Conservation (phyloP, 2,888 invertebrate species). For the Plagiodera versicolora region DNA sequence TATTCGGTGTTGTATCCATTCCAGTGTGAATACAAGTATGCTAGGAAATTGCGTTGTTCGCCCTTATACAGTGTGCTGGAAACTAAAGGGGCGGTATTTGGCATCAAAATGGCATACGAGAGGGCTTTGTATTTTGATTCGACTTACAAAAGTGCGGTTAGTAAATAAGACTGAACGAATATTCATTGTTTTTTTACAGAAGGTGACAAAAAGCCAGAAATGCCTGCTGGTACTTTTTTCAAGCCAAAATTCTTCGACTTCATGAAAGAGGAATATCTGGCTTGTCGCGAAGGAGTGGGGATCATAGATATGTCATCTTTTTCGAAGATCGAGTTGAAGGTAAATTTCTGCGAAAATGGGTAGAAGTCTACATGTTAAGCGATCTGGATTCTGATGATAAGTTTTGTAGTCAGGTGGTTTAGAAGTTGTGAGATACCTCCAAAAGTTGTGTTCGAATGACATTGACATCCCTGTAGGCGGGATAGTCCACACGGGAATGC, state of each 20-base stretch:
- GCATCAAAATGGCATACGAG: slow-evolving; percentile 72
- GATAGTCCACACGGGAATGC: slow-evolving; percentile 72
- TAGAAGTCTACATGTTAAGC: no score
- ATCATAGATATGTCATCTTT: slow-evolving; percentile 80
- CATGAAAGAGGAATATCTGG: slow-evolving; percentile 70
- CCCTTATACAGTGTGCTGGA: slow-evolving; percentile 69
- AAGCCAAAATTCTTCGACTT: slow-evolving; percentile 71
- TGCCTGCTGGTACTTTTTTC: slow-evolving; percentile 66
- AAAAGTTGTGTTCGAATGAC: slow-evolving; percentile 68
- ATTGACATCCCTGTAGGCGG: slow-evolving; percentile 65
- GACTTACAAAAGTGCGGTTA: slow-evolving; percentile 56
- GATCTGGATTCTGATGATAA: neutral
- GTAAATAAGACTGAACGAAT: neutral
- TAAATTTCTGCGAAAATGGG: no score
- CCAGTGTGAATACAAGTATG: slow-evolving; percentile 64
- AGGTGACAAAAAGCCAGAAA: slow-evolving; percentile 56
- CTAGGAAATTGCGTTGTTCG: slow-evolving; percentile 65
- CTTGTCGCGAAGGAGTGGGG: slow-evolving; percentile 75
- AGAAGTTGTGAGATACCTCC: slow-evolving; percentile 65
- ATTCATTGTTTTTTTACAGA: slow-evolving; percentile 42
- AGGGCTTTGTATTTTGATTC: slow-evolving; percentile 69
- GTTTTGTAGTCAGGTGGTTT: slow-evolving; percentile 58
- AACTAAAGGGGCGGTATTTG: slow-evolving; percentile 67
- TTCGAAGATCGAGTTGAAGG: slow-evolving; percentile 73
- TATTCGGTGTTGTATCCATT: slow-evolving; percentile 61